Base-by-base conservation (phyloP, 2,113 vertebrate genomes). In the Protomyctophum bolini region DNA sequence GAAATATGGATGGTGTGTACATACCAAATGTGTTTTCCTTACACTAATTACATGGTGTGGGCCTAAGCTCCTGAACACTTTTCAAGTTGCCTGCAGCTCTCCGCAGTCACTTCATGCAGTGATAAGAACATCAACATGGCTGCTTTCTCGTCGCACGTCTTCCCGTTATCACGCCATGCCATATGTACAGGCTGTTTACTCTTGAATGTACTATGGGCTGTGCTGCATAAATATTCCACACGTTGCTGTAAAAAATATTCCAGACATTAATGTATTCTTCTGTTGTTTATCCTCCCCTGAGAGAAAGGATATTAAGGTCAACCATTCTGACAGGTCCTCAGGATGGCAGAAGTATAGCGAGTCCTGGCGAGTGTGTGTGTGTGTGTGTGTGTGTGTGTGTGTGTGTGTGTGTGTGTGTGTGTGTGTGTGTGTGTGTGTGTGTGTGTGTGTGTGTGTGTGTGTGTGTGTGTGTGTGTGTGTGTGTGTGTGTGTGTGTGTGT, bases 1-100 rank as follows among this genome's bases (percentile, higher is more conserved):
- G 64, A 84, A 81, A 81, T 77, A 79, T 84, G 54, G 67, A 83
- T 79, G 86, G 0, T 73, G 75, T 80, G 67, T 77, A 68, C 73
- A 47, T 52, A 72, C 66, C 76, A 52, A 73, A 75, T 73, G 68
- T 77, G 70, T 78, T 72, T 81, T 68, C 33, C 29, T 67, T 75
- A 58, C 68, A 61, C 74, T 80, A 81, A 84, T 85, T 79, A 72
- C 65, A 66, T 50, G 8, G 3, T 8, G 12, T 45, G 21, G 5
- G 28, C 6, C 41, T 63, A 5, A 66, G 63, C 58, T 62, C 70
- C 57, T 15, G 1, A 75, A 66, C 62, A 14, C 57, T 73, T 68
- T 63, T 68, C 33, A 28, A 54, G 66, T 70, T 29, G 45, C 73
- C 81, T 45, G 11, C 0, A 74, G 72, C 45, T 2, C 28, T 77